A percentile compares a stretch with the other conserved stretches of the same genome.
Conservation (phyloP, 2,888 invertebrate genomes). For the Oeneis ivallda region DNA sequence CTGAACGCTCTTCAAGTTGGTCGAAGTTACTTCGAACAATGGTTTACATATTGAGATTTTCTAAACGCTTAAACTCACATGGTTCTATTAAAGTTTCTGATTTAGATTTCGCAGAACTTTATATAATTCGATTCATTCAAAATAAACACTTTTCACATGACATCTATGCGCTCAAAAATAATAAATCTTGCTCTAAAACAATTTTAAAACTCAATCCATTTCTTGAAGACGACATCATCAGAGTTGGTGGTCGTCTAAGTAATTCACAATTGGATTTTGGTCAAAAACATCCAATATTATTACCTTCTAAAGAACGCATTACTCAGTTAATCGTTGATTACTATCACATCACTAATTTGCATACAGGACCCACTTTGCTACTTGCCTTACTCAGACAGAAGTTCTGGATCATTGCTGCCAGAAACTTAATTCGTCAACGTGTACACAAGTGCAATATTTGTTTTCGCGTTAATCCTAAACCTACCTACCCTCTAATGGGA, state of each 20-base stretch:
- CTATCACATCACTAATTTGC: background rate
- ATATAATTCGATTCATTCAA: background rate
- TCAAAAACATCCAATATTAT: slow-evolving; percentile 16
- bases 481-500: no score
- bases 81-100: background rate
- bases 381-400: background rate
- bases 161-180: background rate
- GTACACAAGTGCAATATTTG: no score
- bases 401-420: background rate
- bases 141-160: background rate
- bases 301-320: background rate
- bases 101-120: background rate
- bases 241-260: slow-evolving; percentile 4
- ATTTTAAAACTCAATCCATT: background rate
- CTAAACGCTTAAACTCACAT: background rate
- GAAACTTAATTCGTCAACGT: no score
- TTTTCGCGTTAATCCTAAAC: no score
- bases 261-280: slow-evolving; percentile 6
- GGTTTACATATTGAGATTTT: slow-evolving; percentile 3
- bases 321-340: background rate
- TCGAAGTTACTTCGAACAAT: background rate
- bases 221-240: background rate
- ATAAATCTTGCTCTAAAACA: background rate
- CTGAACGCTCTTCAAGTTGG: background rate
- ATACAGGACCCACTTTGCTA: background rate